phyloP scores from a whole-genome alignment of 2,797 vertebrate genomes.

The Chiloscyllium punctatum region DNA sequence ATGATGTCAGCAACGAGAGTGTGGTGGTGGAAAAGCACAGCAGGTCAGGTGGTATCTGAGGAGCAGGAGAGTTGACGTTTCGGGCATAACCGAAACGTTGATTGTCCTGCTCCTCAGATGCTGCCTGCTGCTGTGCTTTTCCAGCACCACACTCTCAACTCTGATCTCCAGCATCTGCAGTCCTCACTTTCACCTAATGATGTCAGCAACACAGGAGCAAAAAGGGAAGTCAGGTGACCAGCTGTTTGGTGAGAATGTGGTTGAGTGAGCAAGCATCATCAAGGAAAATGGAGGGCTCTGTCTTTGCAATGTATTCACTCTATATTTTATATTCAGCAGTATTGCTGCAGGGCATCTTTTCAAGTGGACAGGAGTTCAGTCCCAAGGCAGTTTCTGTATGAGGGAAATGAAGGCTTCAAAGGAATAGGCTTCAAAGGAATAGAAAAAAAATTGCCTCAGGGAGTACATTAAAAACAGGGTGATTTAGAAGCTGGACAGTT shows the following conservation, averaged over 20 bases:
- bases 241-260: neutral
- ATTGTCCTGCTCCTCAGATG: no score
- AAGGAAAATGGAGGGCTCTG: neutral
- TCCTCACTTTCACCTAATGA: no score
- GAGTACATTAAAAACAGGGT: neutral
- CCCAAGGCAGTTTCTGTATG: neutral
- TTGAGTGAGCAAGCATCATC: neutral
- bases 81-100: no score
- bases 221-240: neutral
- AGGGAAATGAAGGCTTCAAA: conserved; percentile 7
- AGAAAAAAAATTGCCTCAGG: neutral
- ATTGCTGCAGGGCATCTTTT: neutral
- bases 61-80: no score
- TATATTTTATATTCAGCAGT: neutral
- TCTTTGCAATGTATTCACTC: neutral
- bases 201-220: no score
- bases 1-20: no score
- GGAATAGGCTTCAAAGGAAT: neutral
- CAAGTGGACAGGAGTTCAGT: neutral
- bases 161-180: no score
- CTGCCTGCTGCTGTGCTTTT: no score
- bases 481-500: conserved; percentile 3
- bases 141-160: no score
- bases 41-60: no score
- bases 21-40: no score